Conservation (phyloP, 2,113 vertebrate genomes). For the Thunnus maccoyii region DNA sequence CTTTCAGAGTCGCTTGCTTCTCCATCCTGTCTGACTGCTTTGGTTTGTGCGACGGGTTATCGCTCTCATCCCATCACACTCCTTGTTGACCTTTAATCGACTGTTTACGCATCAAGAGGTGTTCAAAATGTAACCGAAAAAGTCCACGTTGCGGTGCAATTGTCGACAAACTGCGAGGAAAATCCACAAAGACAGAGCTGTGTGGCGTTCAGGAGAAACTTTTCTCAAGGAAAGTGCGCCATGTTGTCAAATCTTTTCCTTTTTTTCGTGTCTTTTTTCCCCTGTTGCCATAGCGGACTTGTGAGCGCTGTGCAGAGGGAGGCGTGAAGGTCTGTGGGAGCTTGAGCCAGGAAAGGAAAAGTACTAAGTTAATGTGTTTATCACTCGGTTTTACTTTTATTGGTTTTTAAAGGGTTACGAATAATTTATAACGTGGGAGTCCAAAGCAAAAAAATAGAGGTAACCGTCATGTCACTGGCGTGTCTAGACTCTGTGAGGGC, state of each 20-base stretch:
- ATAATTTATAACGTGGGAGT: neutral
- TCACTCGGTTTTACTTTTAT: neutral
- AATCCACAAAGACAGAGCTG: slow-evolving; percentile 15
- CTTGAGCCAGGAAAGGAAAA: slow-evolving; percentile 10
- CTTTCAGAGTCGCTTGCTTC: slow-evolving; percentile 81
- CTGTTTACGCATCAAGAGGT: slow-evolving; percentile 13
- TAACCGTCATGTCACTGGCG: neutral
- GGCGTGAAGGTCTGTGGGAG: slow-evolving; percentile 38
- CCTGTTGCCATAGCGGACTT: slow-evolving; percentile 74
- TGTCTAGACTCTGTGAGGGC: neutral
- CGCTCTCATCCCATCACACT: slow-evolving; percentile 83
- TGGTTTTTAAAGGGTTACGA: neutral
- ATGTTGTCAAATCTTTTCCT: slow-evolving; percentile 86
- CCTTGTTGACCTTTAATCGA: slow-evolving; percentile 34
- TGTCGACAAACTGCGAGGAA: slow-evolving; percentile 27
- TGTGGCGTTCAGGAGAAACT: slow-evolving; percentile 65
- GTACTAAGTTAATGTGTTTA: neutral
- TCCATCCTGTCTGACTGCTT: slow-evolving; percentile 84
- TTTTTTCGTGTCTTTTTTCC: slow-evolving; percentile 62
- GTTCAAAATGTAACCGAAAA: neutral
- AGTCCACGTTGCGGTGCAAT: slow-evolving; percentile 5
- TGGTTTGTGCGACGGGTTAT: slow-evolving; percentile 58
- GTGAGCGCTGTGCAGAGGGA: slow-evolving; percentile 45
- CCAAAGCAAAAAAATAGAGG: neutral
- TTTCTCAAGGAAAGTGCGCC: slow-evolving; percentile 86